Evolutionary conservation across 2,113 vertebrate species (phyloP), one percentile per base, ranked within the genome.

Genomic region (Callipepla squamata): DNA sequence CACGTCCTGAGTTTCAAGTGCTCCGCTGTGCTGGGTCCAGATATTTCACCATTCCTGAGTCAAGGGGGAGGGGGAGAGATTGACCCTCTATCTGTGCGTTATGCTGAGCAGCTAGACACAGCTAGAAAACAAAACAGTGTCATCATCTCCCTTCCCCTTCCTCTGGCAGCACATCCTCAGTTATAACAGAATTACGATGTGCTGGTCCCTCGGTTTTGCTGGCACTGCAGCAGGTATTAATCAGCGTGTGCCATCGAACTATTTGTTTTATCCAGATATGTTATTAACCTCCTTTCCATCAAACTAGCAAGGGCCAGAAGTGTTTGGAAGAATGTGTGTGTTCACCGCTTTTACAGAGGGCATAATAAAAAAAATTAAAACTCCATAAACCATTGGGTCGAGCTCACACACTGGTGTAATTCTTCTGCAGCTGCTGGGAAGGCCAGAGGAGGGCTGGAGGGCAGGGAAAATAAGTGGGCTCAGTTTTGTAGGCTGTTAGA

Each of bases 221-320:
- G 87, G 70, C 51, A 10, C 80, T 80, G 74, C 85, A 62, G 92
- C 78, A 69, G 76, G 2, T 94, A 87, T 92, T 78, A 95, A 83
- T 95, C 92, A 89, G 21, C 45, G 42, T 90, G 66, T 68, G 69
- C 58, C 84, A 73, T 69, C 0, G 28, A 88, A 87, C 44, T 93
- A 85, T 95, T 97, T 93, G 80, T 82, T 92, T 96, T 95, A 76
- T 76, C 53, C 89, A 82, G 66, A 58, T 91, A 80, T 59, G 84
- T 59, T 94, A 93, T 95, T 96, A 97, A 93, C 86, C 79, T 85
- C 65, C 68, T 93, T 96, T 96, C 73, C 69, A 74, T 93, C 88
- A 96, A 70, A 75, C 42, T 80, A 63, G 25, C 7, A 55, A 73
- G 68, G 44, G 53, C 62, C 72, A 91, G 67, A 75, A 38, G 34